phyloP scores from a whole-genome alignment of 2,113 vertebrate species.

The Theropithecus gelada region DNA sequence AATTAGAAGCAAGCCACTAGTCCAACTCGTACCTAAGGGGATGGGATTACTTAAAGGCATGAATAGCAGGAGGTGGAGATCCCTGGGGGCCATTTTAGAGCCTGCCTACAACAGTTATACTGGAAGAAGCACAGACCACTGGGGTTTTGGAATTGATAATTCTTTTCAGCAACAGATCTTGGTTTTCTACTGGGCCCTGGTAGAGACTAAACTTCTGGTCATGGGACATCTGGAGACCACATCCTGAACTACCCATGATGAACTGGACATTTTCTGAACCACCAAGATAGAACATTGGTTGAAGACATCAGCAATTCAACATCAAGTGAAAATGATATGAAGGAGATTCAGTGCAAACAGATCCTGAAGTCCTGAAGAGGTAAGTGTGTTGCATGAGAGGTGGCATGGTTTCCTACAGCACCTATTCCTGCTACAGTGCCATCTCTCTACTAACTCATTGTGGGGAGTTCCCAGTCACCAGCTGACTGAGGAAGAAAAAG shows the following conservation, averaged over 20 bases:
- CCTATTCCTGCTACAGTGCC: not conserved
- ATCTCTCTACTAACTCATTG: too few species aligned
- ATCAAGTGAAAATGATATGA: not conserved
- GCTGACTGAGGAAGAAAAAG: not conserved
- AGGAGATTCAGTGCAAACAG: not conserved
- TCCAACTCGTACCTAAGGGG: not conserved
- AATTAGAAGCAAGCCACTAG: not conserved
- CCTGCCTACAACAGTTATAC: not conserved
- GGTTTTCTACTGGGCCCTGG: not conserved
- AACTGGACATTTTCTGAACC: not conserved
- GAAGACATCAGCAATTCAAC: not conserved
- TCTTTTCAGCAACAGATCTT: constrained; percentile 5
- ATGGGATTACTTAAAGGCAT: not conserved
- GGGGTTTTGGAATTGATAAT: not conserved
- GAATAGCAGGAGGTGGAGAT: not conserved
- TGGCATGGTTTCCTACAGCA: not conserved
- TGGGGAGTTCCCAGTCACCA: not conserved
- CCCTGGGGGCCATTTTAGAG: not conserved
- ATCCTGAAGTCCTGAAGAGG: not conserved
- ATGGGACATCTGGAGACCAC: not conserved
- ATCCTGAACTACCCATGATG: not conserved
- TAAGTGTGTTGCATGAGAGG: not conserved
- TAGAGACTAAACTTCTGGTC: not conserved
- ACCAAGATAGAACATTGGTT: not conserved
- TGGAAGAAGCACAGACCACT: not conserved